phyloP scores from a whole-genome alignment of 2,113 vertebrate genomes.

The Rousettus leschenaultii region DNA sequence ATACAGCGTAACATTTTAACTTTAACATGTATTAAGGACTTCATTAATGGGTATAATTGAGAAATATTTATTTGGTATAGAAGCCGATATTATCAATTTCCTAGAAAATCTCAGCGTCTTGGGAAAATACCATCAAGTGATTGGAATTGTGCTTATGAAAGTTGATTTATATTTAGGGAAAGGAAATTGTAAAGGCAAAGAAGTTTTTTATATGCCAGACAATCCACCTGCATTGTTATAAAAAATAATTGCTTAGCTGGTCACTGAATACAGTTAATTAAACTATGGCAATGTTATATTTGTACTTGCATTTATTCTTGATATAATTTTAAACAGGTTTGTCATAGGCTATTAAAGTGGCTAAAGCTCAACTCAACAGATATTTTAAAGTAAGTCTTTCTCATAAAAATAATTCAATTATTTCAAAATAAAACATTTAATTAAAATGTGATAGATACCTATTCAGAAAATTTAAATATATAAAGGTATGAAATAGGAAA shows the following conservation, averaged over 20 bases:
- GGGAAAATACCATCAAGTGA: neutral
- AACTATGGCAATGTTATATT: neutral
- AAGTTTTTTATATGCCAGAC: neutral
- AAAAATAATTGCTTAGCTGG: neutral
- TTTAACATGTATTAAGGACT: neutral
- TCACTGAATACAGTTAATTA: neutral
- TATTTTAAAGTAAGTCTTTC: slow-evolving; percentile 22
- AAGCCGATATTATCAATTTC: neutral
- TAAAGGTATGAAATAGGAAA: neutral
- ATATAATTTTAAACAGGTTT: neutral
- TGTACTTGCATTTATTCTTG: neutral
- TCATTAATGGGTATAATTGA: neutral
- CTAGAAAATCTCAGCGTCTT: neutral
- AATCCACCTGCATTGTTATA: neutral
- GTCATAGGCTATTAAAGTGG: neutral
- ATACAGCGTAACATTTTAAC: neutral
- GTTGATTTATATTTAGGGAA: neutral
- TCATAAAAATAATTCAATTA: neutral
- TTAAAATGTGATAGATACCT: neutral
- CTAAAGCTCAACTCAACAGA: neutral
- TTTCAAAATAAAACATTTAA: neutral
- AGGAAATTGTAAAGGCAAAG: neutral
- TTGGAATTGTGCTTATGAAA: neutral
- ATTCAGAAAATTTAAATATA: slow-evolving; percentile 21
- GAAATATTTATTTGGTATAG: neutral